Conservation (phyloP, 35 echinoderm and acorn worm species). For the Amphiura filiformis region DNA sequence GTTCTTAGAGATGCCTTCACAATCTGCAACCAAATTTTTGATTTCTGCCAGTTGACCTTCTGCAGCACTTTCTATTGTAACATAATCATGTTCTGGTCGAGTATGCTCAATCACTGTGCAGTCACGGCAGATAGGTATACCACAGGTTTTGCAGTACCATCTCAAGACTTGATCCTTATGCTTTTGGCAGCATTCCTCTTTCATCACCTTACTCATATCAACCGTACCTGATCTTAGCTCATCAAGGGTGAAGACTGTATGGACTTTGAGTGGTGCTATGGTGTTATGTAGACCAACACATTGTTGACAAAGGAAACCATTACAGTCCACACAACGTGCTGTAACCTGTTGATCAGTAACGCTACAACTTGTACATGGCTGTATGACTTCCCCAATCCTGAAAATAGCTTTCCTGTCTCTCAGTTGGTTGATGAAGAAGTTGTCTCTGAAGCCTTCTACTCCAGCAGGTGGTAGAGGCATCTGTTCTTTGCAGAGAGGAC, state of each 20-base stretch:
- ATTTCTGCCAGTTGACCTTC: too few relatives aligned
- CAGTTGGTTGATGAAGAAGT: neutral
- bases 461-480: neutral
- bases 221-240: neutral
- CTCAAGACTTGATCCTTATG: neutral
- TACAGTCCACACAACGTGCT: neutral
- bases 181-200: neutral
- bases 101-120: neutral
- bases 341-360: neutral
- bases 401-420: too few relatives aligned
- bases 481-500: neutral
- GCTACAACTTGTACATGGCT: neutral
- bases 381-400: too few relatives aligned
- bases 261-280: neutral
- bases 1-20: too few relatives aligned
- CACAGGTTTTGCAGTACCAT: slow-evolving; percentile 23
- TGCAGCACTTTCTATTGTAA: neutral
- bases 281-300: neutral
- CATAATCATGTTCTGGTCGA: slow-evolving; percentile 3
- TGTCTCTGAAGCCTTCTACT: neutral
- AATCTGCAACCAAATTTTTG: too few relatives aligned
- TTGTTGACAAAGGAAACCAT: neutral
- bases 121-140: neutral
- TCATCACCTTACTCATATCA: too few relatives aligned
- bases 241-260: neutral